Evolutionary conservation across 2,888 invertebrate genomes (phyloP).

Genomic region (Hololepta plana): DNA sequence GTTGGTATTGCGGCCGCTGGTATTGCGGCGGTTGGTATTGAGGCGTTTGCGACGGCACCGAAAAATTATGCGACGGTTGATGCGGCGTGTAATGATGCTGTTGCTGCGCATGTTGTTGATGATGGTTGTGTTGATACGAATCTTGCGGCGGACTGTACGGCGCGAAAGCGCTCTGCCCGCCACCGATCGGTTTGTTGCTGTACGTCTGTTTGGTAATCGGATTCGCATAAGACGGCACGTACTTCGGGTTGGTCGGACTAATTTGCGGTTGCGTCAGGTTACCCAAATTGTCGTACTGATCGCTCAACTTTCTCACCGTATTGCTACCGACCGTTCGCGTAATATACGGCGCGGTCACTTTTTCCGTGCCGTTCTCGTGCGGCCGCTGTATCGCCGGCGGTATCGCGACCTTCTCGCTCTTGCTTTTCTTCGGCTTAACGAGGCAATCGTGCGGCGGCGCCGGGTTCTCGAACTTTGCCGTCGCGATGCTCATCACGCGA

Average conservation of each 20-base stretch:
- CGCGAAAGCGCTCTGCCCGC: conserved; percentile 9
- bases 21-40: not conserved
- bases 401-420: conserved; percentile 18
- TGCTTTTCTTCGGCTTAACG: conserved; percentile 16
- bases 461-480: conserved; percentile 34
- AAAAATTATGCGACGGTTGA: not conserved
- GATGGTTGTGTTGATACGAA: not conserved
- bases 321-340: conserved; percentile 16
- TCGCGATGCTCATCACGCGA: conserved; percentile 32
- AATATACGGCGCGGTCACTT: conserved; percentile 16
- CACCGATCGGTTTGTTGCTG: not conserved
- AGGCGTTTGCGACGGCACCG: not conserved
- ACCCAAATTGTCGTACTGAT: conserved; percentile 19
- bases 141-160: conserved; percentile 5
- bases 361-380: conserved; percentile 12
- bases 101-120: not conserved
- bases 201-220: conserved; percentile 4
- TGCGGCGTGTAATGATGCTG: conserved; percentile 7
- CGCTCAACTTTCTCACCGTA: conserved; percentile 23
- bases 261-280: conserved; percentile 2
- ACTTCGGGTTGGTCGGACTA: conserved; percentile 7
- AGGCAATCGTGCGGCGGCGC: conserved; percentile 1
- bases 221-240: too few relatives aligned
- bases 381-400: conserved; percentile 11
- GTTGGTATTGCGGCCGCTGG: too few relatives aligned